Base-by-base conservation (phyloP, 2,797 vertebrate genomes). In the Danio albolineatus region DNA sequence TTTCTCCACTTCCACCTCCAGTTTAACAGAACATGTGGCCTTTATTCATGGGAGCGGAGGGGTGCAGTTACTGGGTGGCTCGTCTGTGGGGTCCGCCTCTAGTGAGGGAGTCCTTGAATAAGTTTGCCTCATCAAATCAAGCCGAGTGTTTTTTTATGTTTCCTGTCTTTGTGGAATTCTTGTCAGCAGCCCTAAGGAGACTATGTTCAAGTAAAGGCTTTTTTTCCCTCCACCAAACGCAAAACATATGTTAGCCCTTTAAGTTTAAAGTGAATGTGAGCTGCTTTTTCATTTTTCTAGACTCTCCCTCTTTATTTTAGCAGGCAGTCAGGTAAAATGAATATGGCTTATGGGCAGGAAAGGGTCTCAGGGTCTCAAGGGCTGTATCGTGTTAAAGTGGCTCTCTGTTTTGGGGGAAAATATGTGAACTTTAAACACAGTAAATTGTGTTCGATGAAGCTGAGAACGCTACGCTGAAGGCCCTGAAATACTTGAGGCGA, bases 11-110 rank as follows among this genome's bases (percentile, higher is more conserved):
- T 84, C 83, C 81, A 81, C 87, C 87, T 92, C 81, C 80, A 88
- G 78, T 86, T 82, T 88, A 88, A 83, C 79, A 84, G 82, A 86
- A 86, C 89, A 90, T 87, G 80, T 90, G 87, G 90, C 75, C 84
- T 90, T 86, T 89, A 67, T 89, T 88, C 86, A 78, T 69, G 7
- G 81, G 70, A 82, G 71, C 36, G 61, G 61, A 79, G 78, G 81
- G 85, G 7, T 43, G 61, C 71, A 73, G 84, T 86, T 77, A 17
- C 70, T 81, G 39, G 56, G 88, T 86, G 90, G 66, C 73, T 88
- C 80, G 16, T 79, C 84, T 89, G 76, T 87, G 86, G 86, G 86
- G 86, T 87, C 84, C 82, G 86, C 82, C 82, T 84, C 13, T 71
- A 84, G 67, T 65, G 73, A 81, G 82, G 82, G 80, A 87, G 86